Evolutionary conservation across 2,888 invertebrate genomes (phyloP).

Genomic region (Limnephilus lunatus): DNA sequence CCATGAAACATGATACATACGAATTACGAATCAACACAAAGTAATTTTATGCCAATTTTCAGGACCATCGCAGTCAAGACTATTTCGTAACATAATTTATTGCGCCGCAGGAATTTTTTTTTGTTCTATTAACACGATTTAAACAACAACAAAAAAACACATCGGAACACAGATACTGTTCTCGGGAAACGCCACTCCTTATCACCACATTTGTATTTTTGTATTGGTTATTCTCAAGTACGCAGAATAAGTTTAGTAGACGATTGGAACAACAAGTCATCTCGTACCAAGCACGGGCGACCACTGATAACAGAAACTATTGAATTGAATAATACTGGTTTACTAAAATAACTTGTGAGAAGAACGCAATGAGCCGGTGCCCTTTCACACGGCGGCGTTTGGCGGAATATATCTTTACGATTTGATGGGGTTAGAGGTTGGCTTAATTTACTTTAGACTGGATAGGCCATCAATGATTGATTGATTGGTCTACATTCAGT

Average conservation of each 20-base stretch:
- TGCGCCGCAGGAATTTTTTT: background rate
- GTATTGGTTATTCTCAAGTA: background rate
- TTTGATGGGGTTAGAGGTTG: background rate
- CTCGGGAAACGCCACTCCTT: background rate
- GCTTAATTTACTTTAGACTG: background rate
- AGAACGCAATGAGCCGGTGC: background rate
- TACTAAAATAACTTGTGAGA: background rate
- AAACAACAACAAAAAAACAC: background rate
- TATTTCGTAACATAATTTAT: too few relatives aligned
- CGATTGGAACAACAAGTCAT: background rate
- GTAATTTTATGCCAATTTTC: too few relatives aligned
- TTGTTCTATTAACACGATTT: background rate
- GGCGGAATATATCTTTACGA: background rate
- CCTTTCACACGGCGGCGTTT: background rate
- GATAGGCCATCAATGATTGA: background rate
- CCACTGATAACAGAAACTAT: constrained; percentile 2
- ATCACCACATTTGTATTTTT: background rate
- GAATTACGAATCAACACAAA: too few relatives aligned
- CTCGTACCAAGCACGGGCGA: background rate
- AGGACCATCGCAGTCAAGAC: too few relatives aligned
- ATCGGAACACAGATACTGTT: background rate
- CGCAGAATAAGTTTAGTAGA: background rate
- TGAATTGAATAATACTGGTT: background rate
- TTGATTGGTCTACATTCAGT: background rate
- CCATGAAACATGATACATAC: too few relatives aligned